Evolutionary conservation across 2,888 invertebrate genomes (phyloP).

Genomic region (Encarsia formosa): DNA sequence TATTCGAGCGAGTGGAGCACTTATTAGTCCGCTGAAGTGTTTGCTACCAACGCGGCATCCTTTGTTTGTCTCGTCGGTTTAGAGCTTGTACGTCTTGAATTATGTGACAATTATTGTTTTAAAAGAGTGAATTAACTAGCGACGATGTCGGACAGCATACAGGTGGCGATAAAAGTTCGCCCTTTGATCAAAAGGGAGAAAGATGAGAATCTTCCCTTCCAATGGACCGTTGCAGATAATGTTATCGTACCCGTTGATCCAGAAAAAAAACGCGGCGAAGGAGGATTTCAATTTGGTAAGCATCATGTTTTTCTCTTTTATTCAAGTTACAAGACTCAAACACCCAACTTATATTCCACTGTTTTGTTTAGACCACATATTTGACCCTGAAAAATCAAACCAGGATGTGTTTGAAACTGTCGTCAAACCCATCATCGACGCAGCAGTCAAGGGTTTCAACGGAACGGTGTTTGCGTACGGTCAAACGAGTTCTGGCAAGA

Average conservation of each 20-base stretch:
- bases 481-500: constrained; percentile 87
- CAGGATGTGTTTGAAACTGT: constrained; percentile 63
- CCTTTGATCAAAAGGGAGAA: constrained; percentile 65
- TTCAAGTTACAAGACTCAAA: too few species aligned
- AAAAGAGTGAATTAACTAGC: too few species aligned
- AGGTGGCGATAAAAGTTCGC: constrained; percentile 72
- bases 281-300: constrained; percentile 44
- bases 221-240: constrained; percentile 63
- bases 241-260: constrained; percentile 59
- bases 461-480: constrained; percentile 91
- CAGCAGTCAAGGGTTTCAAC: constrained; percentile 71
- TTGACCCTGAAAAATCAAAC: constrained; percentile 59
- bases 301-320: neutral
- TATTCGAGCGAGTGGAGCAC: constrained; percentile 18
- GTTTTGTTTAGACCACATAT: constrained; percentile 65
- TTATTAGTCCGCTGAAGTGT: too few species aligned
- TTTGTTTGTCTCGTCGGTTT: too few species aligned
- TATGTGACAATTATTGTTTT: neutral
- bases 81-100: too few species aligned
- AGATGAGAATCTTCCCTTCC: constrained; percentile 55
- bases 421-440: constrained; percentile 68
- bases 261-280: constrained; percentile 47
- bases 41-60: too few species aligned
- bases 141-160: constrained; percentile 66
- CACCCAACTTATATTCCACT: neutral